These are phyloP conservation scores for Habropoda laboriosa DNA, from an alignment of 1,140 invertebrate species.

Conservation along the genomic window DNA sequence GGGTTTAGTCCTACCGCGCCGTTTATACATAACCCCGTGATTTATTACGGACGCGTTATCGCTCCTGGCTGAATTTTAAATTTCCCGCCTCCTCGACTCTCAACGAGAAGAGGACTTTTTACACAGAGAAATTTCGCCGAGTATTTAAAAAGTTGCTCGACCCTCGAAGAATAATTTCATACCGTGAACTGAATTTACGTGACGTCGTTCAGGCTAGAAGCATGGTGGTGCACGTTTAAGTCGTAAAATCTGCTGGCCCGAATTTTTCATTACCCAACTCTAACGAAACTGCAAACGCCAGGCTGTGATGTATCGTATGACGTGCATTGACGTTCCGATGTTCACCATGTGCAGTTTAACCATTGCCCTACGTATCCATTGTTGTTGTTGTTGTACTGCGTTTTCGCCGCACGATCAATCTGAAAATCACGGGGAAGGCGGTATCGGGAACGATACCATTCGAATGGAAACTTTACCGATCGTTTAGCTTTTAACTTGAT, in stretches of 20 bases:
- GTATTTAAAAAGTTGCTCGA: background rate
- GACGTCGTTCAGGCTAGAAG: too few species aligned
- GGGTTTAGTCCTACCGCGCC: constrained; percentile 1
- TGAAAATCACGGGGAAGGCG: background rate
- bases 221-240: background rate
- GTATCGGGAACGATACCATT: background rate
- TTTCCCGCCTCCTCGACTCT: background rate
- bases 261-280: constrained; percentile 18
- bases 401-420: background rate
- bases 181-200: too few species aligned
- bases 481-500: background rate
- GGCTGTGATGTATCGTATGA: too few species aligned
- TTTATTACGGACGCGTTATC: constrained; percentile 43
- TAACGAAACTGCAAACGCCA: too few species aligned
- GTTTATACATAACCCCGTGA: constrained; percentile 24
- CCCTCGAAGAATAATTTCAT: background rate
- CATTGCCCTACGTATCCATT: background rate
- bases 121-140: background rate
- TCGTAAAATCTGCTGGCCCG: background rate
- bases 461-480: background rate
- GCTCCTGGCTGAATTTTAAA: background rate
- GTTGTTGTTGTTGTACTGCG: background rate
- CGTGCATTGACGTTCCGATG: background rate
- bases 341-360: background rate
- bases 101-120: background rate